Conservation (phyloP, 2,888 invertebrate genomes). For the Pteria penguin region DNA sequence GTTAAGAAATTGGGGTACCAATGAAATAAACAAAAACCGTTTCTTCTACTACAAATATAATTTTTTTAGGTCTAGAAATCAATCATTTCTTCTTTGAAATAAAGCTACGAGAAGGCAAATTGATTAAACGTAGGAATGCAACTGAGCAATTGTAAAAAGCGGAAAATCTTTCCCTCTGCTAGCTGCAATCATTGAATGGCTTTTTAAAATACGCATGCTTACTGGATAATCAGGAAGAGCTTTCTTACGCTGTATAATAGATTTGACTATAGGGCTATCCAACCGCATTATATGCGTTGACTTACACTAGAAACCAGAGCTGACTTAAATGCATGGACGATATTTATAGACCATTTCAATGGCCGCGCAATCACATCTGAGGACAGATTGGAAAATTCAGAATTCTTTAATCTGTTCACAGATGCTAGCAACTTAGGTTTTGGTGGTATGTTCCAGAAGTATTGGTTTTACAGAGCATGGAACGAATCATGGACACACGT, state of each 20-base stretch:
- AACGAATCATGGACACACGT: too few species aligned
- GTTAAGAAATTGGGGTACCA: too few species aligned
- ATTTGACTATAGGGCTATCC: conserved; percentile 38
- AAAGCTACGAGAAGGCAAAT: conserved; percentile 36
- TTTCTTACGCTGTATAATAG: conserved; percentile 45
- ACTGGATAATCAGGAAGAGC: conserved; percentile 30
- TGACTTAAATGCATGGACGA: conserved; percentile 3
- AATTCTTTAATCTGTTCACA: not conserved
- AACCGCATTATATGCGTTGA: conserved; percentile 14
- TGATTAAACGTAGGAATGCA: not conserved
- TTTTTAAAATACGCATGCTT: conserved; percentile 41
- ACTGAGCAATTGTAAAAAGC: not conserved
- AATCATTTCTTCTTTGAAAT: not conserved
- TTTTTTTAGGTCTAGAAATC: not conserved
- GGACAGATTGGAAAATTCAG: not conserved
- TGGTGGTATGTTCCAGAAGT: not conserved
- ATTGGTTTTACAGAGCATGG: conserved; percentile 22
- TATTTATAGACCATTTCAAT: conserved; percentile 14
- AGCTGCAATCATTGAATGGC: conserved; percentile 34
- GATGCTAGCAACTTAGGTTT: conserved; percentile 28
- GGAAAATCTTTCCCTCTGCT: conserved; percentile 14
- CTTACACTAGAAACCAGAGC: not conserved
- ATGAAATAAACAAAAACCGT: too few species aligned
- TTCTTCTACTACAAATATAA: not conserved
- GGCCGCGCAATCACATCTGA: not conserved